These are phyloP conservation scores for Cossypha heuglini DNA, from an alignment of 2,797 vertebrate genomes.

Conservation along the genomic window DNA sequence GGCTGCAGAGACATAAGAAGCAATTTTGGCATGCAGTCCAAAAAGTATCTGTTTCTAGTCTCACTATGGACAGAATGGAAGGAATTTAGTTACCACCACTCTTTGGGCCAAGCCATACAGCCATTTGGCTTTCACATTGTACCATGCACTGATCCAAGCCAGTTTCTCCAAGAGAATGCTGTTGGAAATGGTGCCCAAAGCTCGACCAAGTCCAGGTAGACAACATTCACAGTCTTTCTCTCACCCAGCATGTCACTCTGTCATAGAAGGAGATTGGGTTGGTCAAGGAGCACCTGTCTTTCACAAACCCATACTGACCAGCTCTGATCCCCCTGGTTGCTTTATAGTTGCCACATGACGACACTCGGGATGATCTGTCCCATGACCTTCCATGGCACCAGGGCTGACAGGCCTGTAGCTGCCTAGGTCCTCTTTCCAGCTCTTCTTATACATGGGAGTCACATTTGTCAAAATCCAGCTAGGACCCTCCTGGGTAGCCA, in stretches of 20 bases:
- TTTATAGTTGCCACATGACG: neutral
- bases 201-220: no score
- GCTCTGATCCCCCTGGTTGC: neutral
- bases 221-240: no score
- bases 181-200: no score
- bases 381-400: neutral
- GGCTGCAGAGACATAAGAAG: neutral
- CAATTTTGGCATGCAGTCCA: neutral
- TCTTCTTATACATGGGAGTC: neutral
- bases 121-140: no score
- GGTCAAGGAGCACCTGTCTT: neutral
- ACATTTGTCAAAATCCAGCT: neutral
- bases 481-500: neutral
- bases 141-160: no score
- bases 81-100: neutral
- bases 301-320: neutral
- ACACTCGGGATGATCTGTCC: rapidly evolving
- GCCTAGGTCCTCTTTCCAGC: neutral
- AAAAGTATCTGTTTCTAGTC: neutral
- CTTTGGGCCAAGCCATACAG: no score
- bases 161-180: no score
- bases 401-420: neutral
- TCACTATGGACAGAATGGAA: neutral
- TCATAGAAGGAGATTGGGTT: neutral
- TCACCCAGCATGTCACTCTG: no score